Conservation (phyloP, 2,113 vertebrate species). For the Osmerus mordax region DNA sequence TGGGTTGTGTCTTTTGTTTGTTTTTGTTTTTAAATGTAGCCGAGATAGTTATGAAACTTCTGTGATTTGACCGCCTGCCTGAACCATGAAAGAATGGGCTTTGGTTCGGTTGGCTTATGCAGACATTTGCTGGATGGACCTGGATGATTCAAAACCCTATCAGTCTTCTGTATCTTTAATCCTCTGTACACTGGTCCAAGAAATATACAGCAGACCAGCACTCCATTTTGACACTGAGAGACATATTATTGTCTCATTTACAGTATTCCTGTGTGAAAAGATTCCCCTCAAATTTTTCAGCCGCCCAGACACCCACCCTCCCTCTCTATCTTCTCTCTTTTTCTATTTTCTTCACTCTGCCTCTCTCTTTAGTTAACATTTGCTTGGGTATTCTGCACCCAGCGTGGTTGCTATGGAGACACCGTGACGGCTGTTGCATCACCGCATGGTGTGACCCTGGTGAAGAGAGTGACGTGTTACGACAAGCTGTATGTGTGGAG, state of each 20-base stretch:
- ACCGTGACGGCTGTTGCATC: constrained; percentile 48
- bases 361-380: constrained; percentile 31
- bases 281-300: too few relatives aligned
- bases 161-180: too few relatives aligned
- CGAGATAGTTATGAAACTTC: neutral
- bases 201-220: too few relatives aligned
- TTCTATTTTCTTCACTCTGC: constrained; percentile 16
- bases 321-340: constrained; percentile 1
- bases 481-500: constrained; percentile 32
- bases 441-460: constrained; percentile 57
- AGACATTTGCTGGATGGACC: too few relatives aligned
- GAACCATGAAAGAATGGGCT: too few relatives aligned
- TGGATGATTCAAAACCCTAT: too few relatives aligned
- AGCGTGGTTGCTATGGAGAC: constrained; percentile 62
- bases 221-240: too few relatives aligned
- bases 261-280: too few relatives aligned
- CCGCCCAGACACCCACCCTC: neutral
- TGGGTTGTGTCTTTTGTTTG: constrained; percentile 19
- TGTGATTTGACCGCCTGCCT: neutral
- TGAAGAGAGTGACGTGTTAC: constrained; percentile 48
- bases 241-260: too few relatives aligned
- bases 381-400: constrained; percentile 53
- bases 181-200: too few relatives aligned
- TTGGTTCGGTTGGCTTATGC: too few relatives aligned
- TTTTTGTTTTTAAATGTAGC: neutral